Conservation (phyloP, 2,888 invertebrate species). For the Acrobasis repandana region DNA sequence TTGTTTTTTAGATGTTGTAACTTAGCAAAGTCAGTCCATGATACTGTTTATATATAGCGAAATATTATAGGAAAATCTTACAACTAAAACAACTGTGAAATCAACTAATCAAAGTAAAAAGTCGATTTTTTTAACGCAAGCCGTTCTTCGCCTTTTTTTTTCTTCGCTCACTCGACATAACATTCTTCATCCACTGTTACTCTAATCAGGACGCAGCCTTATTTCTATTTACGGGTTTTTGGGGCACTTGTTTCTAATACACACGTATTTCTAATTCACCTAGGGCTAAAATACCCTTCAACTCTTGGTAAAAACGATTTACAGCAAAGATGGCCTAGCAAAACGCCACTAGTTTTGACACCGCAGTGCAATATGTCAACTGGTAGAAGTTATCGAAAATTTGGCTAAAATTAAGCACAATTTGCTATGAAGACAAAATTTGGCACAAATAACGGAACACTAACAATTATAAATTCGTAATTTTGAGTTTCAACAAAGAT, state of each 20-base stretch:
- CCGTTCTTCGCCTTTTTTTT: too few relatives aligned
- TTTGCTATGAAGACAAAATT: constrained; percentile 5
- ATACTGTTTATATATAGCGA: too few relatives aligned
- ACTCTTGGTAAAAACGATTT: neutral
- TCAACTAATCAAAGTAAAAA: too few relatives aligned
- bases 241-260: constrained; percentile 3
- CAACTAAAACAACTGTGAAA: too few relatives aligned
- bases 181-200: too few relatives aligned
- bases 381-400: neutral
- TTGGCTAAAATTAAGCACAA: neutral
- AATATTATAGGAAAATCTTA: too few relatives aligned
- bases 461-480: constrained; percentile 22
- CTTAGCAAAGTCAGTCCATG: too few relatives aligned
- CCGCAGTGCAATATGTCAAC: neutral
- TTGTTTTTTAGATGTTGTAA: too few relatives aligned
- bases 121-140: too few relatives aligned
- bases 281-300: constrained; percentile 3
- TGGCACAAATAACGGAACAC: constrained; percentile 25
- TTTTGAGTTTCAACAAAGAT: neutral
- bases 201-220: neutral
- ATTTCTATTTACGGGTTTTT: neutral
- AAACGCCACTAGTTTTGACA: neutral
- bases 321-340: neutral
- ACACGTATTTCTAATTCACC: neutral
- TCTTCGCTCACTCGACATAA: too few relatives aligned